Base-by-base conservation (phyloP, 30 jellyfish, hydroid and myxozoan genomes). In the Pelagia noctiluca region DNA sequence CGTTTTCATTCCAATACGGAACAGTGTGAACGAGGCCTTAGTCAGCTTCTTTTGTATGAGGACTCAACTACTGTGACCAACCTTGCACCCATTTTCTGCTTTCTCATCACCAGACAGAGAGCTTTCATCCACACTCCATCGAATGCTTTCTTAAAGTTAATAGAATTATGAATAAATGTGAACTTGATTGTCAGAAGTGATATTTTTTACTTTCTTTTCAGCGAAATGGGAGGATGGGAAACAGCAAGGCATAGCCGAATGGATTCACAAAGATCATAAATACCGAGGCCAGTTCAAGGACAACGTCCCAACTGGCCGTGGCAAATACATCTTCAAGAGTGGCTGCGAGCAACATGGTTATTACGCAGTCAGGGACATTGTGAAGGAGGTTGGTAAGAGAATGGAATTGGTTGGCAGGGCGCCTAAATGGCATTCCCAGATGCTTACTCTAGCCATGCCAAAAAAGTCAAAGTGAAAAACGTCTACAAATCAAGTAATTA, bases 281-380 rank as follows among this genome's bases (percentile, higher is more conserved):
- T 91, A 69, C 87, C 75, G 67, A 48, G 98, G 98, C 10, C 19
- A 35, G 25, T 91, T 91, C 64, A 37, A 71, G 22, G 80, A 85
- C 63, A 82, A 79, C 73, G 21, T 0, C 8, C 98, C 96, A 37
- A 24, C 21, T 28, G 98, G 98, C 46, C 30, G 46, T 19, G 98
- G 98, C 13, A 53, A 68, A 31, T 85, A 35, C 50, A 30, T 53
- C 2, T 91, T 91, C 33, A 46, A 65, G 31, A 46, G 65, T 71
- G 88, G 95, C 0, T 80, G 95, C 61, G 91, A 60, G 36, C 98
- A 77, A 47, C 95, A 91, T 42, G 98, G 98, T n/a, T 91, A 33
- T 48, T 91, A 84, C 84, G 66, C 52, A 22, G 76, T 79, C 49
- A 91, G 60, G 50, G 79, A 91, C 37, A 48, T 85, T 19, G 87